Base-by-base conservation (phyloP, 53 echinoderm and acorn worm genomes). In the Temnopleurus reevesii region DNA sequence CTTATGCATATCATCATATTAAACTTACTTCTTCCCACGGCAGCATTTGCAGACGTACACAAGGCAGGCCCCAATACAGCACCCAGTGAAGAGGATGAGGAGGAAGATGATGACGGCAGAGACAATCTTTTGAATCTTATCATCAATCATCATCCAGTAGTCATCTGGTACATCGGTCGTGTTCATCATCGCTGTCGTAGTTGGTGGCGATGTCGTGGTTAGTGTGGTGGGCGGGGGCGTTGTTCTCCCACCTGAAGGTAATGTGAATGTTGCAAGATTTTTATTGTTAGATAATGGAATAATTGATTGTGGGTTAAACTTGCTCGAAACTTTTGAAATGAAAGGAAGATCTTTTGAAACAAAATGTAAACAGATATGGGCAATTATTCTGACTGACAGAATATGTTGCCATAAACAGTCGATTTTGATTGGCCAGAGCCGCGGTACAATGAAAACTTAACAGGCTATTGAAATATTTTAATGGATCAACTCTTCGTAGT, bases 111-210 rank as follows among this genome's bases (percentile, higher is more conserved):
- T 87, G n/a, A 87, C 53, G 29, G 66, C 88, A 13, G 88, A 30
- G 8, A 87, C 88, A 2, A 87, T 31, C 36, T 87, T 87, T 35
- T 87, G 88, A 34, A 71, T 87, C 88, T 87, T 87, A 13, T 87
- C 66, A 34, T 66, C 88, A 44, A 87, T 66, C 46, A 87, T 66
- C 19, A 66, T 47, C 59, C 10, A 44, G 61, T 85, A 85, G 51
- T 66, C 65, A 19, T 65, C 88, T 1, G 88, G 71, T 1, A 66
- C 46, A 49, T 66, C 47, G 19, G 43, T 46, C 7, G 88, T 87
- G 17, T 34, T 87, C 33, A 30, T 66, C 88, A 87, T 87, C 46
- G 17, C 4, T 17, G 66, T 46, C 33, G 88, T 64, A 9, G 88
- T 87, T n/a, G 47, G 18, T 2, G 65, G 13, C 10, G 88, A 15